Conservation (phyloP, 2,797 vertebrate species). For the Fundulus diaphanus region DNA sequence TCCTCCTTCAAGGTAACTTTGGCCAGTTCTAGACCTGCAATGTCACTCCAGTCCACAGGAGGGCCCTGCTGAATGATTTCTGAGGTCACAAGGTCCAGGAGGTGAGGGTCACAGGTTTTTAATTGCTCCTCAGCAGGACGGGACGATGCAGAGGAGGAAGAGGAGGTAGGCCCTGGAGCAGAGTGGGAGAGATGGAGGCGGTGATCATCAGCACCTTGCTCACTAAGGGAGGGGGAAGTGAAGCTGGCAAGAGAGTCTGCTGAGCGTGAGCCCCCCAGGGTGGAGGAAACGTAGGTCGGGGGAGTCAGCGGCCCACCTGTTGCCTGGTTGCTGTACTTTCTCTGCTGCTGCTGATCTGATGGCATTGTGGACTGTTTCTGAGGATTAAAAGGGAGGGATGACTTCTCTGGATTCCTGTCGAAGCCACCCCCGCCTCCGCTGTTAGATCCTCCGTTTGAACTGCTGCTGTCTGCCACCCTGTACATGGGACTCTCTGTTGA, state of each 20-base stretch:
- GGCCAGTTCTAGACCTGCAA: slow-evolving; percentile 94
- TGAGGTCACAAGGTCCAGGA: slow-evolving; percentile 96
- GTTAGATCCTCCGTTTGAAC: slow-evolving; percentile 85
- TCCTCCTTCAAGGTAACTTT: slow-evolving; percentile 98
- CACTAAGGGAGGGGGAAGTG: slow-evolving; percentile 88
- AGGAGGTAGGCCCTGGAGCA: slow-evolving; percentile 82
- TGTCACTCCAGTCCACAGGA: slow-evolving; percentile 97
- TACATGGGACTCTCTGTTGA: slow-evolving; percentile 91
- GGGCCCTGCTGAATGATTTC: slow-evolving; percentile 96
- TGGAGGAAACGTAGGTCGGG: slow-evolving; percentile 90
- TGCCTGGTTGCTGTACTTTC: slow-evolving; percentile 91
- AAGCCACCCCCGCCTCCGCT: slow-evolving; percentile 76
- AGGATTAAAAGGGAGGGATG: slow-evolving; percentile 93
- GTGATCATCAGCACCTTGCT: slow-evolving; percentile 88
- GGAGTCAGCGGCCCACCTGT: slow-evolving; percentile 89
- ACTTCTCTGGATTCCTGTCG: slow-evolving; percentile 89
- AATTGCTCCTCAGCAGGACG: slow-evolving; percentile 92
- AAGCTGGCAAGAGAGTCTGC: slow-evolving; percentile 91
- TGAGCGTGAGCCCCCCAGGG: slow-evolving; percentile 86
- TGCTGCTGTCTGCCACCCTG: slow-evolving; percentile 90
- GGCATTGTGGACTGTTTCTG: slow-evolving; percentile 92
- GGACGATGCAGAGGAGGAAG: slow-evolving; percentile 91
- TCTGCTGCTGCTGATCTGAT: slow-evolving; percentile 84
- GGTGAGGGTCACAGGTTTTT: slow-evolving; percentile 94
- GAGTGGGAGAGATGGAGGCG: slow-evolving; percentile 90